Evolutionary conservation across 2,797 vertebrate species (phyloP), one percentile per base, ranked within the genome.

Genomic region (Remorina albescens): DNA sequence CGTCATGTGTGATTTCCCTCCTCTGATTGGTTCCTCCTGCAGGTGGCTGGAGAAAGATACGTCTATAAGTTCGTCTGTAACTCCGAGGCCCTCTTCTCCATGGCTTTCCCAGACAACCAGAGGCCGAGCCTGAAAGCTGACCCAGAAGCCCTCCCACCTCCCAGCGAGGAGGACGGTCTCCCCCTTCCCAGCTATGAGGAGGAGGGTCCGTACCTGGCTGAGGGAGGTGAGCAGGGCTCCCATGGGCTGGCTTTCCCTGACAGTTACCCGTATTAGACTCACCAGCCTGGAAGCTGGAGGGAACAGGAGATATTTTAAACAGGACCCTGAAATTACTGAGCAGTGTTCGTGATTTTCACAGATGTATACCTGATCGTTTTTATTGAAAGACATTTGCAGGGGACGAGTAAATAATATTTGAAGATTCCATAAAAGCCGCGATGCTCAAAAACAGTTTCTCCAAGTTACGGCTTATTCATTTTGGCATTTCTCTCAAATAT

Each of bases 61-160:
- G 97, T 99, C 84, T 99, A 99, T 77, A 99, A 98, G 90, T 99
- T 98, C 1, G 97, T 98, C 47, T 98, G 97, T 4, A 96, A 96
- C 89, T 97, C 96, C 0, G 96, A 99, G 2, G 97, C 97, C 0
- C 96, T 99, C 2, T 97, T 98, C 81, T 96, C 97, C 81, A 96
- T 99, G 97, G 97, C 97, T 2, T 98, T 98, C 83, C 95, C 96
- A 0, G 97, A 98, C 88, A 97, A 97, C 92, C 97, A 97, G 86
- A 94, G 96, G 74, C 96, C 96, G 0, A 96, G 94, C 80, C 91
- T 98, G 90, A 98, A 98, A 88, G 91, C 93, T 0, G 96, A 98
- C 82, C 95, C 95, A 0, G 96, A 97, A 54, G 92, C 94, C 63
- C 74, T 93, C 0, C 92, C 91, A 61, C 92, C 84, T 0, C 66